These are phyloP conservation scores for Chionoecetes opilio DNA, from an alignment of 1,140 invertebrate species.

Conservation along the genomic window DNA sequence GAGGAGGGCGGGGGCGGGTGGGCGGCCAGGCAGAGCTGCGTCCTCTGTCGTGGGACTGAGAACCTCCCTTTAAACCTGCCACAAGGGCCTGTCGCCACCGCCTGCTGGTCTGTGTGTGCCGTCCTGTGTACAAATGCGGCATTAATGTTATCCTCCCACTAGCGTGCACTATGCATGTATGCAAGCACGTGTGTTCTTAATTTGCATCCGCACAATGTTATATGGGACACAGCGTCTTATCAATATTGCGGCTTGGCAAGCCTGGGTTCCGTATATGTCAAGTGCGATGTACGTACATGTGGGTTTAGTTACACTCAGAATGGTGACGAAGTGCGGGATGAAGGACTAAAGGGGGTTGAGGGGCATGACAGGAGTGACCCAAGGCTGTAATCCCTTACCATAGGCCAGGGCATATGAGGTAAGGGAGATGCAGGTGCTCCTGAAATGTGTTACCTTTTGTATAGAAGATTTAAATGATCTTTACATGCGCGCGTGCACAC, in stretches of 20 bases:
- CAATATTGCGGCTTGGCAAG: slow-evolving; percentile 7
- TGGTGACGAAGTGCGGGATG: neutral
- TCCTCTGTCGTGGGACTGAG: slow-evolving; percentile 59
- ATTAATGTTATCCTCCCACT: slow-evolving; percentile 21
- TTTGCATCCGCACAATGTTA: slow-evolving; percentile 51
- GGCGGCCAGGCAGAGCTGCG: slow-evolving; percentile 1
- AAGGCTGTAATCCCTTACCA: neutral
- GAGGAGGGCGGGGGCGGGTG: neutral
- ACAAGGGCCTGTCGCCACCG: slow-evolving; percentile 39
- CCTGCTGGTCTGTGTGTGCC: slow-evolving; percentile 7
- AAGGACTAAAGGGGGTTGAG: neutral
- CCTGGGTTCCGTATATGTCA: slow-evolving; percentile 2
- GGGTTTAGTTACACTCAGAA: neutral
- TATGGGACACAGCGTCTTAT: slow-evolving; percentile 15
- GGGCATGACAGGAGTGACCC: neutral
- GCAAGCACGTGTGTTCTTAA: slow-evolving; percentile 43
- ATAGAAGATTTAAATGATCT: neutral
- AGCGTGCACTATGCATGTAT: slow-evolving; percentile 49
- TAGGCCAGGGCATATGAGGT: neutral
- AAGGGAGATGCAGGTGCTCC: neutral
- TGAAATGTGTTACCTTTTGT: neutral
- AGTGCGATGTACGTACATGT: neutral
- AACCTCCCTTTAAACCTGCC: slow-evolving; percentile 66
- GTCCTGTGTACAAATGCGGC: slow-evolving; percentile 28
- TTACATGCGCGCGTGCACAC: slow-evolving; percentile 9